A percentile compares a stretch with the other conserved stretches of the same genome.
phyloP scores from a whole-genome alignment of 2,888 invertebrate species.

The Hypomecis atomaria region DNA sequence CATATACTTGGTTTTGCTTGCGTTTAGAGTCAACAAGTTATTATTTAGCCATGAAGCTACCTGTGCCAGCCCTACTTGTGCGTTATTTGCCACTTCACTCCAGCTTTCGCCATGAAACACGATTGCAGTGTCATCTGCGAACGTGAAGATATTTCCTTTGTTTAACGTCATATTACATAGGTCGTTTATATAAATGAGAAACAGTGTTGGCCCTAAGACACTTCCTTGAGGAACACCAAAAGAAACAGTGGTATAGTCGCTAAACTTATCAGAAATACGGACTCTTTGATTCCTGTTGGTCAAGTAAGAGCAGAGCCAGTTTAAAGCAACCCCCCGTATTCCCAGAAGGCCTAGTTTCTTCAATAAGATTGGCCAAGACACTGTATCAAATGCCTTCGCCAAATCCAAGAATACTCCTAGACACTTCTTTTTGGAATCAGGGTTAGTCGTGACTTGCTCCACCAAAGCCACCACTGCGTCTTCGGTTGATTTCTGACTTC shows the following conservation, averaged over 20 bases:
- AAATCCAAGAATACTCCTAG: too few species aligned
- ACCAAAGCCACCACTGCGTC: constrained; percentile 4
- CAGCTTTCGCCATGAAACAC: neutral
- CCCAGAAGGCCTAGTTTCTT: neutral
- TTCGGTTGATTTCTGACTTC: constrained; percentile 5
- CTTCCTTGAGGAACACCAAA: constrained; percentile 1
- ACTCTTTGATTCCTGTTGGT: neutral
- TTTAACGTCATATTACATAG: too few species aligned
- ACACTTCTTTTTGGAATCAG: neutral
- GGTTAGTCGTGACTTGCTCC: neutral
- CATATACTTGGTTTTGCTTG: too few species aligned
- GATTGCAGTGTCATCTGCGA: neutral
- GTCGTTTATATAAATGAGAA: too few species aligned
- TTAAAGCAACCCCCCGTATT: neutral
- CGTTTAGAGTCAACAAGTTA: too few species aligned
- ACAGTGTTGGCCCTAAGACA: neutral
- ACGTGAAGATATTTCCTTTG: neutral
- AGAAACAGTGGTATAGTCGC: neutral
- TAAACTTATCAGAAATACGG: neutral
- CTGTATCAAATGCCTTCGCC: too few species aligned
- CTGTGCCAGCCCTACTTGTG: neutral
- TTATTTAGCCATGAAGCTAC: too few species aligned
- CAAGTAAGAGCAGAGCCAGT: neutral
- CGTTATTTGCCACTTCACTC: neutral
- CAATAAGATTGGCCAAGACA: neutral